Evolutionary conservation across 2,797 vertebrate genomes (phyloP).

Genomic region (Sciaenops ocellatus): DNA sequence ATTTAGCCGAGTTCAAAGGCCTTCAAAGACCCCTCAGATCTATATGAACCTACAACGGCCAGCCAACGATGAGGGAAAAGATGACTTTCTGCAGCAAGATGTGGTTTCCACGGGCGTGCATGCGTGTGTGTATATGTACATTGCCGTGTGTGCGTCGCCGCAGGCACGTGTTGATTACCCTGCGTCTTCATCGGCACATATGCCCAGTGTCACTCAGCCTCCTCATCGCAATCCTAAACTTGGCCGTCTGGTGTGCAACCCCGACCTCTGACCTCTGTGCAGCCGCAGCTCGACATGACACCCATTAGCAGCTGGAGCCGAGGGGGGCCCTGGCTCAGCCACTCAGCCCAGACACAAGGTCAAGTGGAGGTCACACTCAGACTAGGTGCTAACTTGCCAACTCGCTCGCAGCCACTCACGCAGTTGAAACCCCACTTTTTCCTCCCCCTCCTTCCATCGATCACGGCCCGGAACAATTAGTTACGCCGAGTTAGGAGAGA

Average conservation of each 20-base stretch:
- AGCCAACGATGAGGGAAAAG: constrained; percentile 68
- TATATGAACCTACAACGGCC: constrained; percentile 90
- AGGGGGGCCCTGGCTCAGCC: constrained; percentile 54
- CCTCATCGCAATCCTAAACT: constrained; percentile 88
- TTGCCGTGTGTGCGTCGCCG: background rate
- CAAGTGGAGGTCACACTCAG: constrained; percentile 89
- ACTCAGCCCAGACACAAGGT: constrained; percentile 79
- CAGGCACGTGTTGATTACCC: constrained; percentile 52
- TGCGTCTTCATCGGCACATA: constrained; percentile 80
- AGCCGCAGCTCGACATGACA: constrained; percentile 81
- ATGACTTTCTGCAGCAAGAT: constrained; percentile 68
- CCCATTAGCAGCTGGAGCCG: constrained; percentile 87
- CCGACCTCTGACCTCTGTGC: constrained; percentile 75
- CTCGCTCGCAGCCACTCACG: constrained; percentile 94
- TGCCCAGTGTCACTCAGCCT: constrained; percentile 89
- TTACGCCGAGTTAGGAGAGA: constrained; percentile 83
- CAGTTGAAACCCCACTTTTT: constrained; percentile 80
- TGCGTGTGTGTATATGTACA: constrained; percentile 23
- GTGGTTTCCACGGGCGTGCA: constrained; percentile 38
- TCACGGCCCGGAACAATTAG: constrained; percentile 90
- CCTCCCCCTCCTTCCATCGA: constrained; percentile 60
- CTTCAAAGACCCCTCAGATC: constrained; percentile 94
- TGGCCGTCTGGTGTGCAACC: constrained; percentile 74
- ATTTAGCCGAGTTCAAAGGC: constrained; percentile 97
- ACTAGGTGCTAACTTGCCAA: constrained; percentile 98